Percentiles rank a stretch among this genome's conserved stretches.
Evolutionary conservation across 2,113 vertebrate genomes (phyloP).

Genomic region (Psephotus haematonotus): DNA sequence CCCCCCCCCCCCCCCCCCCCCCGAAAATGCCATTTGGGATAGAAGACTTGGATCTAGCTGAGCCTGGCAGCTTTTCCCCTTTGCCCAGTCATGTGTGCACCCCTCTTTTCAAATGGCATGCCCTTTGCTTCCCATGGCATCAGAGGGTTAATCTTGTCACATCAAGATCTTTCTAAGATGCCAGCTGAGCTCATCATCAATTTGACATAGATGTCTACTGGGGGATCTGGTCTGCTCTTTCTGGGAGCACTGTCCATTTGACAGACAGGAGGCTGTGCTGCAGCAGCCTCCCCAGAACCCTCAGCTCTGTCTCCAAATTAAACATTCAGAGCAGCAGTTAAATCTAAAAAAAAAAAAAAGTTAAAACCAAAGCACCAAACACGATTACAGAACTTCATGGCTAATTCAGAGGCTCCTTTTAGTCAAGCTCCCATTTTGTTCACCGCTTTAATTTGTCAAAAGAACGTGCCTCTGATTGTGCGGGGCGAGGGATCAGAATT

Average conservation of each 20-base stretch:
- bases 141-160: constrained; percentile 71
- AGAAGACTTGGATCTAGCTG: neutral
- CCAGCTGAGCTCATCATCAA: constrained; percentile 75
- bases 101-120: constrained; percentile 32
- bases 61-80: neutral
- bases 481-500: constrained; percentile 17
- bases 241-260: constrained; percentile 66
- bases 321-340: constrained; percentile 78
- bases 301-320: constrained; percentile 52
- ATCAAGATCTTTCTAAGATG: constrained; percentile 63
- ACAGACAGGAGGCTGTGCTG: constrained; percentile 41
- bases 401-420: constrained; percentile 75
- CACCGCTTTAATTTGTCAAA: constrained; percentile 71
- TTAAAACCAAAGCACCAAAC: constrained; percentile 11
- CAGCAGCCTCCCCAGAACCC: constrained; percentile 14
- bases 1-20: too few relatives aligned
- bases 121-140: constrained; percentile 36
- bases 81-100: neutral
- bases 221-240: constrained; percentile 73
- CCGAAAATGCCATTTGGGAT: neutral
- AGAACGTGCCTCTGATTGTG: constrained; percentile 6
- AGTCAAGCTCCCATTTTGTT: constrained; percentile 50
- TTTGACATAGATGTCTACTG: constrained; percentile 74
- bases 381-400: constrained; percentile 74
- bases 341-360: constrained; percentile 41